These are phyloP conservation scores for Parapsyche elsis DNA, from an alignment of 1,140 invertebrate genomes.

Conservation along the genomic window DNA sequence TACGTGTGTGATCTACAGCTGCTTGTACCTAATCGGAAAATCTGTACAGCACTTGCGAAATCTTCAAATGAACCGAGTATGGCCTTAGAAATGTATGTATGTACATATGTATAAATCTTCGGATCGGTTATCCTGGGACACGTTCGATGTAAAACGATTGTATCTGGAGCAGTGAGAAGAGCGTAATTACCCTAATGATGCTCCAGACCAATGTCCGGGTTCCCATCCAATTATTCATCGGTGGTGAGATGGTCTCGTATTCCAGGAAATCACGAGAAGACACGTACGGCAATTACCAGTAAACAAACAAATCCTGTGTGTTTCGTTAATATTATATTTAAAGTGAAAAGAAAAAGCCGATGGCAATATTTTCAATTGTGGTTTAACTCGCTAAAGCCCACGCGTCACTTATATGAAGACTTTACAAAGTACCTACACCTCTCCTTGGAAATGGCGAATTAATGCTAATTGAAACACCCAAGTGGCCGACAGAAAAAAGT, in stretches of 20 bases:
- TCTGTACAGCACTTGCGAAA: no score
- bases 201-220: background rate
- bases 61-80: no score
- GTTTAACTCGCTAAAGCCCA: background rate
- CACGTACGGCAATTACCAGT: background rate
- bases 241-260: background rate
- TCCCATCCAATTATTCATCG: constrained; percentile 22
- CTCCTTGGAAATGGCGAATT: constrained; percentile 13
- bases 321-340: background rate
- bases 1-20: no score
- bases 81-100: background rate
- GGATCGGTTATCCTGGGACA: background rate
- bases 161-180: background rate
- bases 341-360: background rate
- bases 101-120: background rate
- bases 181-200: background rate
- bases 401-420: background rate
- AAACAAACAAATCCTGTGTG: background rate
- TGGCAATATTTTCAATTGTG: background rate
- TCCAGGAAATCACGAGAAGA: constrained; percentile 19
- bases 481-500: background rate
- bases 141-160: background rate
- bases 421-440: background rate
- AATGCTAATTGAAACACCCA: constrained; percentile 19
- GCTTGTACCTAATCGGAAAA: no score